Base-by-base conservation (phyloP, 2,888 invertebrate genomes). In the Sesia apiformis region DNA sequence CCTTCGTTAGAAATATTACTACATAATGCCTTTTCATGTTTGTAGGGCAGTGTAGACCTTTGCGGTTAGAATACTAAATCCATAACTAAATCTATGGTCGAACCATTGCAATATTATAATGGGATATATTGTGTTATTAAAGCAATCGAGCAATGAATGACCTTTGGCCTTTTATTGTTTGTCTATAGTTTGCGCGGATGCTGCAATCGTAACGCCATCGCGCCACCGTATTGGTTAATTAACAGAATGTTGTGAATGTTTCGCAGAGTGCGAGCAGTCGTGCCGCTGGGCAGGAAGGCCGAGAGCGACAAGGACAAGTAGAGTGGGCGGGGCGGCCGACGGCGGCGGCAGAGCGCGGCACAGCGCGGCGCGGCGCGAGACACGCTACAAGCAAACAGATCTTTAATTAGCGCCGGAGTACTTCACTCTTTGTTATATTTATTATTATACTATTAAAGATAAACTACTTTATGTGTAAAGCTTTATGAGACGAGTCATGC, bases 241-340 rank as follows among this genome's bases (percentile, higher is more conserved):
- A 23, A 1, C 23, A 23, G 23, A 23, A 23, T 23, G 23, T 23
- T 23, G 23, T 23, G 23, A 23, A 23, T 23, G 23, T 23, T 23
- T 23, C 7, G 3, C 90, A 97, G 97, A 84, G 94, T 97, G 72
- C 95, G 95, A 84, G 95, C 95, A 70, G 96, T 96, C 68, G 93
- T 97, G 84, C 97, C 97, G 62, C 93, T 96, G 82, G 96, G 96
- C 83, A 94, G 96, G 91, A 96, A 96, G 90, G 79, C 92, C 64
- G 95, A 96, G 79, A 93, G 94, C 74, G 93, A 94, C 78, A 96
- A 96, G 91, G 95, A 95, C 90, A 94, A 95, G 91, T 95, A 94
- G 91, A 81, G 67, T 55, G 58, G 53, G 59, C 56, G 83, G 23
- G 23, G 23, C 23, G 23, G 23, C 51, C 43, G 39, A 43, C 55